Percentiles rank a stretch among this genome's conserved stretches.
phyloP scores from a whole-genome alignment of 1,140 invertebrate species.

The Pteromalus puparum region DNA sequence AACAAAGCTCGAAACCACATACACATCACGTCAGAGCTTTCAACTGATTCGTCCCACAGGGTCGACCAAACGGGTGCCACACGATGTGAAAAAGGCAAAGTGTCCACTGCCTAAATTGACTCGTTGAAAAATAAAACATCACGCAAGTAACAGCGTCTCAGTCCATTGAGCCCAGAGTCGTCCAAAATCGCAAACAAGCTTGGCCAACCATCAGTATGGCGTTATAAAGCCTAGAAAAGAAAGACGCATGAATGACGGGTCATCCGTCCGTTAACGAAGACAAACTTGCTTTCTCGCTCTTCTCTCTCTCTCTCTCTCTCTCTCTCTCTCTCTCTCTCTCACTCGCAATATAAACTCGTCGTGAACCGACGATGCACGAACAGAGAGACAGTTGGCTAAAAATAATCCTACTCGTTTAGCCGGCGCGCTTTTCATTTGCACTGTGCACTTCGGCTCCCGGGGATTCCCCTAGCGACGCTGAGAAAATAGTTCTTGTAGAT shows the following conservation, averaged over 20 bases:
- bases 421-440: neutral
- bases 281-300: neutral
- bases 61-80: too few species aligned
- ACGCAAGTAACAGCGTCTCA: too few species aligned
- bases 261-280: neutral
- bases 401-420: neutral
- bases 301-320: neutral
- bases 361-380: too few species aligned
- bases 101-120: neutral
- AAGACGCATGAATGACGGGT: neutral
- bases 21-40: too few species aligned
- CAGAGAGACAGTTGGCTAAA: neutral
- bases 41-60: too few species aligned
- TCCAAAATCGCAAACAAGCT: neutral
- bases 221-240: neutral
- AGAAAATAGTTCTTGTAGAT: conserved; percentile 85
- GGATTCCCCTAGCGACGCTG: conserved; percentile 45
- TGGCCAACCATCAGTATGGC: too few species aligned
- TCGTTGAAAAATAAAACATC: neutral
- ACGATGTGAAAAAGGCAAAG: too few species aligned
- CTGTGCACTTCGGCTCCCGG: neutral
- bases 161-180: neutral
- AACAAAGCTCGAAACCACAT: too few species aligned
- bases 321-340: neutral
- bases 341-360: too few species aligned